Evolutionary conservation across 2,113 vertebrate genomes (phyloP), one percentile per base, ranked within the genome.

Genomic region (Larimichthys crocea): DNA sequence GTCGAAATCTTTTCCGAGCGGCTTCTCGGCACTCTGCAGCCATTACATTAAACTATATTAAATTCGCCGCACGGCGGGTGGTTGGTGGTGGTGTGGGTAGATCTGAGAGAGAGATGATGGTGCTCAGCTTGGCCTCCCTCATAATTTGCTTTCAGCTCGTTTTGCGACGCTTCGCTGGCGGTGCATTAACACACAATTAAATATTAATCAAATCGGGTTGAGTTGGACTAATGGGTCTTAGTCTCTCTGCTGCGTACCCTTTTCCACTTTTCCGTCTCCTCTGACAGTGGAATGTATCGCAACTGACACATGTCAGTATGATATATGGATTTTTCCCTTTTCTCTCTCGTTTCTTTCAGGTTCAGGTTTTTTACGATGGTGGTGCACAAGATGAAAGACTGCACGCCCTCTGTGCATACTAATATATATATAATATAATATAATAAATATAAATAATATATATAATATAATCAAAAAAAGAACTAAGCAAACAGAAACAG

Each of bases 171-270:
- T 80, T 55, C 56, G 31, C 56, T 68, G 31, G 12, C 5, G 22
- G 12, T 63, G 66, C 52, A 64, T 85, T 68, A 85, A 85, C 80
- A 74, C 56, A 71, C 10, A 55, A 78, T 88, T 74, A 81, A 78
- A 88, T 78, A 84, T 88, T 11, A 78, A 84, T 84, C 70, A 66
- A 63, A 81, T 22, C 49, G 26, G 55, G 50, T 20, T 44, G 49
- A 49, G 50, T 74, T 55, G 35, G 56, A 64, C 62, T 63, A 64
- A 64, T 68, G 60, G 74, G 52, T 35, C 46, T 15, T 20, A 2
- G 10, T 52, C 29, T n/a, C 62, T 42, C 10, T 46, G 12, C 29
- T 46, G 16, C 9, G 10, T 52, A 11, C 53, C 22, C 12, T 10
- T n/a, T 55, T 57, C 4, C 42, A 14, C 40, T 46, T 63, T 53